Base-by-base conservation (phyloP, 1,140 invertebrate genomes). In the Drosophila persimilis region DNA sequence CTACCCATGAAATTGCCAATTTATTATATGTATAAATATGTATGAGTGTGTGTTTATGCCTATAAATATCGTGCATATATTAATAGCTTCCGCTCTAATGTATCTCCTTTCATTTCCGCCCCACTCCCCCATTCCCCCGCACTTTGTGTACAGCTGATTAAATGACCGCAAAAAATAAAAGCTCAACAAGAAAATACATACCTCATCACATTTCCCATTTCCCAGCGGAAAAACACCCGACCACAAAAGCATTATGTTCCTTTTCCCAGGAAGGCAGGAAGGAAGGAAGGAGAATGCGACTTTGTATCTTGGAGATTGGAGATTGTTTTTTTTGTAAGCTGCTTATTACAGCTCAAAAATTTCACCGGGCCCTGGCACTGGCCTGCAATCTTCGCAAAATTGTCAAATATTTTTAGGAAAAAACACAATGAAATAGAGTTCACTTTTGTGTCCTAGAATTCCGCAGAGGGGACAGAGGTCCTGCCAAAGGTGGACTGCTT, bases 271-370 rank as follows among this genome's bases (percentile, higher is more conserved):
- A 44, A 56, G 63, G 3, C 44, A 6, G 31, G 13, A 3, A 8
- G 35, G 48, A 35, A 46, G 50, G 39, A 3, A 29, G 20, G 20
- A 20, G 20, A 20, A 20, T 2, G 20, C 35, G 6, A 17, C 31
- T 53, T 39, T 53, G 31, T 41, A 26, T 53, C 31, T 53, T 39
- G 41, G 35, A 26, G 52, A 20, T 29, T 69, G 55, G 51, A 56
- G 69, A 73, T 73, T 73, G 69, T 73, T 73, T 65, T 58, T 54
- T 31, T 41, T 61, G 59, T 73, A 75, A 75, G 72, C 72, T 60
- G 71, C 72, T 75, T 75, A 75, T 75, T 75, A 74, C 71, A 75
- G 72, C 71, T 66, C 70, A 65, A 66, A 39, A 73, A 64, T 53
- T 64, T 48, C 35, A 39, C 35, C 35, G 13, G 0, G 17, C 13